Base-by-base conservation (phyloP, 2,888 invertebrate species). In the Meliscaeva auricollis region DNA sequence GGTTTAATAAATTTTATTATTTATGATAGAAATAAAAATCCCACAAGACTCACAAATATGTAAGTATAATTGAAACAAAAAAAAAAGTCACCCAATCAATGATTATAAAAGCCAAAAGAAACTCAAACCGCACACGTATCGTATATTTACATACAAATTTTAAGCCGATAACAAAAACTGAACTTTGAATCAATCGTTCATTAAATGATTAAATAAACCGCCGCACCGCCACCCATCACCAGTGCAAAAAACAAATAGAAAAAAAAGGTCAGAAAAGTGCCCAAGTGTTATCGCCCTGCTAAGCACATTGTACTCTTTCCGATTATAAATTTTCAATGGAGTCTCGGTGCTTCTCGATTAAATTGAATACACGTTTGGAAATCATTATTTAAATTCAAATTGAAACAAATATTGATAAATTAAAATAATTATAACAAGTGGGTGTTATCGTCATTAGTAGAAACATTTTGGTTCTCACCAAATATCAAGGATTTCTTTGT, bases 81-180 rank as follows among this genome's bases (percentile, higher is more conserved):
- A 4, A 26, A 26, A 26, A 26, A 26, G 26, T 26, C 4, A 2
- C 26, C 26, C 26, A 2, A 30, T 11, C 15, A 48, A 9, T 75
- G 30, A 56, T 17, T 56, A 17, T 15, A 17, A 56, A 5, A 26
- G 11, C 5, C 5, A 1, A 52, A 30, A 8, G 3, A 22, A 22
- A 6, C 50, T 15, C 9, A 32, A 32, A 0, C 15, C 0, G 5
- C 9, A 8, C 15, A 9, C 0, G 2, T 15, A 15, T 4, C 1
- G n/a, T 52, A 9, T 15, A 8, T 35, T 8, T 30, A 20, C 9
- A 13, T 7, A 22, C n/a, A 20, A 20, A 50, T 13, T 17, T 30
- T 66, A 11, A 58, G n/a, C 22, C 74, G 74, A 79, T 79, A 74
- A 74, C 41, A 35, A 15, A n/a, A 68, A 41, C 8, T 73, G 73